Base-by-base conservation (phyloP, 2,888 invertebrate species). In the Tipula confusa region DNA sequence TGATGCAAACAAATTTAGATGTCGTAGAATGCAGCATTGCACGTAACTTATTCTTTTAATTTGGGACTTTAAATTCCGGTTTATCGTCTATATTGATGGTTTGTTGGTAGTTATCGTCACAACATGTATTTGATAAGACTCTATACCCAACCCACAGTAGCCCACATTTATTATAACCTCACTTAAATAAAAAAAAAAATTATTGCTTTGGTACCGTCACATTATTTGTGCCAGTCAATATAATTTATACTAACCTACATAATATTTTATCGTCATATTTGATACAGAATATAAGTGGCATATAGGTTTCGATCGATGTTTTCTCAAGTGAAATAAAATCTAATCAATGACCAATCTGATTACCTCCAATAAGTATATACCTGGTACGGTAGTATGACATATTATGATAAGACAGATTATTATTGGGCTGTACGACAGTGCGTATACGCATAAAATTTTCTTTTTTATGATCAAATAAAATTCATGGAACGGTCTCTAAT, bases 121-220 rank as follows among this genome's bases (percentile, higher is more conserved):
- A n/a, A n/a, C n/a, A n/a, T n/a, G n/a, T n/a, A n/a, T n/a, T n/a
- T n/a, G n/a, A n/a, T n/a, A n/a, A n/a, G n/a, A n/a, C n/a, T n/a
- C n/a, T n/a, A n/a, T n/a, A n/a, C n/a, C n/a, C n/a, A n/a, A n/a
- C n/a, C n/a, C n/a, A n/a, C n/a, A n/a, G n/a, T n/a, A n/a, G n/a
- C n/a, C n/a, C n/a, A n/a, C n/a, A n/a, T n/a, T n/a, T n/a, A n/a
- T 33, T 33, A 33, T 33, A 33, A 33, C 33, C n/a, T n/a, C 11
- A 64, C 64, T 64, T 64, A 64, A 64, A 64, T 64, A 64, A 64
- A n/a, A n/a, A n/a, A n/a, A n/a, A n/a, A n/a, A n/a, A n/a, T n/a
- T n/a, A n/a, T n/a, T 18, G 24, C 24, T 18, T 24, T 24, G 15
- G 43, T 15, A 43, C 64, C 18, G 64, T 64, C 24, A 64, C 24